These are phyloP conservation scores for Catocala nupta DNA, from an alignment of 2,888 invertebrate genomes.

Conservation along the genomic window DNA sequence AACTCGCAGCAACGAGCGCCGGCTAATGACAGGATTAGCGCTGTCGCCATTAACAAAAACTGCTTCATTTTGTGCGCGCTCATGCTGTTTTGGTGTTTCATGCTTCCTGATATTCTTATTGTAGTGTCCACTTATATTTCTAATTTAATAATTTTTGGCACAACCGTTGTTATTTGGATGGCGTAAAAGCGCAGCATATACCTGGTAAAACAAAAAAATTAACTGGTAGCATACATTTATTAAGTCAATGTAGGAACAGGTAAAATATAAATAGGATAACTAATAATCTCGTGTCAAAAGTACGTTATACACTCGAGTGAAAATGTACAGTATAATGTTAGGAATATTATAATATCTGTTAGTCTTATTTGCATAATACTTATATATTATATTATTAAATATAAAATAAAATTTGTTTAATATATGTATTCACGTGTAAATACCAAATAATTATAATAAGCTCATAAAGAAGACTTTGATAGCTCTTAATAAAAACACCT, in stretches of 20 bases:
- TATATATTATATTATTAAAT: too few relatives aligned
- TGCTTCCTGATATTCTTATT: constrained; percentile 30
- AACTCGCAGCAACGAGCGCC: constrained; percentile 64
- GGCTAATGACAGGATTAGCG: constrained; percentile 70
- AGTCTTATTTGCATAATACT: too few relatives aligned
- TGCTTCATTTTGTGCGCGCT: constrained; percentile 47
- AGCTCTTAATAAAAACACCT: constrained; percentile 73
- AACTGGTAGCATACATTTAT: too few relatives aligned
- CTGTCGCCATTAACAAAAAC: constrained; percentile 61
- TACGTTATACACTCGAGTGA: too few relatives aligned
- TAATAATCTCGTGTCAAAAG: too few relatives aligned
- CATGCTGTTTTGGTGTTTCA: constrained; percentile 50
- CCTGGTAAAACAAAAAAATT: constrained; percentile 32
- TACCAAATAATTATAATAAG: constrained; percentile 4
- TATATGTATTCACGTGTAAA: too few relatives aligned
- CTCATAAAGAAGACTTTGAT: constrained; percentile 56
- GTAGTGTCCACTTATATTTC: constrained; percentile 7
- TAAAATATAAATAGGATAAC: too few relatives aligned
- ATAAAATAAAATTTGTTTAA: too few relatives aligned
- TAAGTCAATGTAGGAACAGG: too few relatives aligned
- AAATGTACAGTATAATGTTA: too few relatives aligned
- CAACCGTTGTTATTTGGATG: constrained; percentile 28
- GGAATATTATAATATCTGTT: too few relatives aligned
- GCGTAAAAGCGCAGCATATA: constrained; percentile 16
- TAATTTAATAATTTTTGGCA: constrained; percentile 34